Evolutionary conservation across 2,797 vertebrate species (phyloP).

Genomic region (Etheostoma nigrum): DNA sequence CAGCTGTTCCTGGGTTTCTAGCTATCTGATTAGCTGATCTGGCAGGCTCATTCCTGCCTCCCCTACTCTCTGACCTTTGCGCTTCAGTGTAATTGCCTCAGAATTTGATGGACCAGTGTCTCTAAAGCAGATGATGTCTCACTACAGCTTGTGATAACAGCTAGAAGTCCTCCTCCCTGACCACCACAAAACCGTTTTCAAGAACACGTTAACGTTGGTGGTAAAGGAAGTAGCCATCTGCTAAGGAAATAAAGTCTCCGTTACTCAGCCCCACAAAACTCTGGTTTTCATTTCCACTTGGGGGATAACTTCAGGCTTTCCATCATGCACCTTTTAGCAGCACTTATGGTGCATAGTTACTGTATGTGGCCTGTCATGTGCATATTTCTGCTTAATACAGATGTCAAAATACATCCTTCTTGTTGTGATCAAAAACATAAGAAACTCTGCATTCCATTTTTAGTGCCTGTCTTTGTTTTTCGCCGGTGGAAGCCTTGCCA

Average conservation of each 20-base stretch:
- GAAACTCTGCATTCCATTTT: constrained; percentile 55
- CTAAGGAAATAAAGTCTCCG: constrained; percentile 68
- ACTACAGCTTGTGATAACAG: constrained; percentile 71
- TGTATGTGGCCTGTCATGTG: constrained; percentile 48
- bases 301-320: constrained; percentile 66
- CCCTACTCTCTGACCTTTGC: constrained; percentile 70
- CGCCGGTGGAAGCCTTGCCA: constrained; percentile 49
- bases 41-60: constrained; percentile 49
- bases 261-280: constrained; percentile 50
- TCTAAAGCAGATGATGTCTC: constrained; percentile 72
- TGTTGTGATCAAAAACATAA: constrained; percentile 68
- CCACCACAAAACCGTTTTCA: constrained; percentile 51
- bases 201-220: constrained; percentile 60
- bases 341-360: constrained; percentile 61
- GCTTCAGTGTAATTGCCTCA: constrained; percentile 76
- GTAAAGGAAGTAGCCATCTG: constrained; percentile 73
- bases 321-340: constrained; percentile 76
- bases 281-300: constrained; percentile 77
- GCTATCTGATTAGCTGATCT: constrained; percentile 74
- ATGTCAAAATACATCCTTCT: constrained; percentile 67
- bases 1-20: constrained; percentile 74
- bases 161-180: constrained; percentile 45
- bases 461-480: constrained; percentile 63
- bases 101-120: constrained; percentile 75
- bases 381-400: constrained; percentile 66